Conservation (phyloP, 1,140 invertebrate genomes). For the Stegodyphus dumicola region DNA sequence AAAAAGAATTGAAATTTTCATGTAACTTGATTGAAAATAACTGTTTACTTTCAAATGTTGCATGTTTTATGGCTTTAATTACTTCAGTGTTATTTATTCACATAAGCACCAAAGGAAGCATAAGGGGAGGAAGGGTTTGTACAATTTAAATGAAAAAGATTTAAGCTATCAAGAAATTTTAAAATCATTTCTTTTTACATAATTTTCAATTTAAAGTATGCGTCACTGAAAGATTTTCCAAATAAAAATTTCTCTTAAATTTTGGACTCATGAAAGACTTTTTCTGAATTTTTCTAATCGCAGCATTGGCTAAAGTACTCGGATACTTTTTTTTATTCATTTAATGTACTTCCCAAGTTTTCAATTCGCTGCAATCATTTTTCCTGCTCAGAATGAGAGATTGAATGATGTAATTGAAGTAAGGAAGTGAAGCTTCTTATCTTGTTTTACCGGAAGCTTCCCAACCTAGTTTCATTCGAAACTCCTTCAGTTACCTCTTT, state of each 20-base stretch:
- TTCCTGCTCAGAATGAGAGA: neutral
- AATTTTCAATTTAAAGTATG: too few species aligned
- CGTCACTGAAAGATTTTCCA: neutral
- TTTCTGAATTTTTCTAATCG: neutral
- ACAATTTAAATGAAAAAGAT: too few species aligned
- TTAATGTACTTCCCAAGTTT: constrained; percentile 9
- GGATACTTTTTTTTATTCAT: neutral
- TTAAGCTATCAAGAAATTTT: too few species aligned
- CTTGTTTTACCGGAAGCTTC: constrained; percentile 7
- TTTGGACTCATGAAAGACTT: neutral
- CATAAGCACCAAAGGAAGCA: too few species aligned
- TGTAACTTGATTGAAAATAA: too few species aligned
- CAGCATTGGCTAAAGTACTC: neutral
- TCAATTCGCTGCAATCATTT: neutral
- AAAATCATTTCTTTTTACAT: too few species aligned
- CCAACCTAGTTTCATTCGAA: constrained; percentile 9
- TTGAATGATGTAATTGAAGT: constrained; percentile 25
- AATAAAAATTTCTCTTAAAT: neutral
- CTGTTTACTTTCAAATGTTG: too few species aligned
- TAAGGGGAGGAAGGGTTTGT: too few species aligned
- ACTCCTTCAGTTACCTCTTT: constrained; percentile 27
- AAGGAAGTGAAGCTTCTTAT: constrained; percentile 9
- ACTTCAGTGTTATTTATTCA: too few species aligned
- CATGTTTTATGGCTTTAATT: too few species aligned
- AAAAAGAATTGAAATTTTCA: too few species aligned